Conservation (phyloP, 23 tunicate genomes). For the Clavelina lepadiformis region DNA sequence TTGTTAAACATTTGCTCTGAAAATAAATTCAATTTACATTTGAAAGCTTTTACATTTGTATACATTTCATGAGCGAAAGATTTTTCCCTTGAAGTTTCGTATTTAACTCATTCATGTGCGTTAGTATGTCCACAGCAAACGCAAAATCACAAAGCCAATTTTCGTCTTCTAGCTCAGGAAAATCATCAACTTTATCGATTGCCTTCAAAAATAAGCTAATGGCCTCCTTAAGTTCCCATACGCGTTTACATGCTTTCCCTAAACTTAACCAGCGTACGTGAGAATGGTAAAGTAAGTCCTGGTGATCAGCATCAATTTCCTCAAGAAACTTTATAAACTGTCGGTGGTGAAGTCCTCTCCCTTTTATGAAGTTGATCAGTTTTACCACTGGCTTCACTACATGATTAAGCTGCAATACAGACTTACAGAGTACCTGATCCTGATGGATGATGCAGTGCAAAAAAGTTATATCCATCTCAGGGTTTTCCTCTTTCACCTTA, state of each 20-base stretch:
- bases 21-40: conserved; percentile 10
- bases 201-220: conserved; percentile 16
- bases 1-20: conserved; percentile 2
- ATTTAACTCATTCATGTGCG: conserved; percentile 29
- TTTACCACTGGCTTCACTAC: conserved; percentile 37
- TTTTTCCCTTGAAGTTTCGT: conserved; percentile 6
- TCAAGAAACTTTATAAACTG: conserved; percentile 28
- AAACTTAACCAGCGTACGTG: conserved; percentile 29
- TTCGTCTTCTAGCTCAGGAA: conserved; percentile 21
- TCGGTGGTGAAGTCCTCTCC: conserved; percentile 31
- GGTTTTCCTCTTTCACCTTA: conserved; percentile 15
- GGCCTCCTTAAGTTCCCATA: conserved; percentile 21
- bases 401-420: conserved; percentile 28
- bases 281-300: conserved; percentile 31
- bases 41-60: conserved; percentile 13
- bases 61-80: conserved; percentile 6
- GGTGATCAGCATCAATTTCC: conserved; percentile 24
- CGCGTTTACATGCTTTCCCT: conserved; percentile 23
- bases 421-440: conserved; percentile 16
- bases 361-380: conserved; percentile 22
- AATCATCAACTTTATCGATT: conserved; percentile 22
- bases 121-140: conserved; percentile 20
- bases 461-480: conserved; percentile 18
- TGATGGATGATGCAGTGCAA: conserved; percentile 26
- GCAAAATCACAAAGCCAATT: conserved; percentile 30